phyloP scores from a whole-genome alignment of 2,888 invertebrate species.

The Leptopilina myrica region DNA sequence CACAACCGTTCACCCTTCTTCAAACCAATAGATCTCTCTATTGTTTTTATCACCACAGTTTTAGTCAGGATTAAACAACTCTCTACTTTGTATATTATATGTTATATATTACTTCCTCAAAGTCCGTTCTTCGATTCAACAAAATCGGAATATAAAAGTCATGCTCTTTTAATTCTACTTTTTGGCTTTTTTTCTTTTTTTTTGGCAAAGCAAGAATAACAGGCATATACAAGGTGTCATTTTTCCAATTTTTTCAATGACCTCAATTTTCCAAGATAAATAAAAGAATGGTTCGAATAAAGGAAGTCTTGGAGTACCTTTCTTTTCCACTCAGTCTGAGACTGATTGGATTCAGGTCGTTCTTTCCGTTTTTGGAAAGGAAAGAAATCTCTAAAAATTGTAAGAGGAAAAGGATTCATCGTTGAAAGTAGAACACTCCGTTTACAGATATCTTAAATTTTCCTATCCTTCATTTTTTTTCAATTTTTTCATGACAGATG shows the following conservation, averaged over 20 bases:
- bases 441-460: conserved; percentile 12
- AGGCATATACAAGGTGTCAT: neutral
- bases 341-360: conserved; percentile 31
- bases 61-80: too few relatives aligned
- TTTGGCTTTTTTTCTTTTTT: too few relatives aligned
- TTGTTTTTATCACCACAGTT: too few relatives aligned
- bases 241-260: conserved; percentile 20
- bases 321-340: conserved; percentile 26
- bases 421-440: conserved; percentile 25
- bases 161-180: neutral
- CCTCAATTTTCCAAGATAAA: conserved; percentile 16
- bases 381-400: conserved; percentile 33
- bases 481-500: neutral
- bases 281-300: conserved; percentile 8
- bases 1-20: too few relatives aligned
- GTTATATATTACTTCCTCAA: too few relatives aligned
- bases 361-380: conserved; percentile 38
- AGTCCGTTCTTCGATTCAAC: too few relatives aligned
- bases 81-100: too few relatives aligned
- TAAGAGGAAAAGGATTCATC: conserved; percentile 26
- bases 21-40: too few relatives aligned
- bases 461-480: neutral
- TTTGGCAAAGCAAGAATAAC: neutral
- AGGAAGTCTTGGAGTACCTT: conserved; percentile 12
- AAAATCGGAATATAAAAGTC: neutral